phyloP scores from a whole-genome alignment of 64 coral and sea anemone genomes.

The Montipora cactus region DNA sequence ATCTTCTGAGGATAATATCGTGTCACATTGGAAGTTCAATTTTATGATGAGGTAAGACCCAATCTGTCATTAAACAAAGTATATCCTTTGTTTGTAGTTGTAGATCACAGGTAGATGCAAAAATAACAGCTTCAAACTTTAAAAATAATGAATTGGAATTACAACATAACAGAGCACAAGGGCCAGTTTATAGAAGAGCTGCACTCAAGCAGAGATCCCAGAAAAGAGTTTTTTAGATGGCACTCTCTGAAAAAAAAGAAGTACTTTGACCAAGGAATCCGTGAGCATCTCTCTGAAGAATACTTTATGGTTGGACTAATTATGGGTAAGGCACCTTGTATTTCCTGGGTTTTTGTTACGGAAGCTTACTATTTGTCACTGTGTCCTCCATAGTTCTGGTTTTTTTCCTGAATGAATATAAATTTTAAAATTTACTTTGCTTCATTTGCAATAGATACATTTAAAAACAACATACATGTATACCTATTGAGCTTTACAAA shows the following conservation, averaged over 20 bases:
- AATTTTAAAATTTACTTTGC: too few relatives aligned
- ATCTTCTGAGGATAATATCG: background rate
- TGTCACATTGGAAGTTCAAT: slow-evolving; percentile 55
- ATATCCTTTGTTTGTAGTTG: slow-evolving; percentile 2
- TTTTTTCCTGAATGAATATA: too few relatives aligned
- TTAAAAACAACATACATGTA: too few relatives aligned
- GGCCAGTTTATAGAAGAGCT: background rate
- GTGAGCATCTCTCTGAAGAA: slow-evolving; percentile 38
- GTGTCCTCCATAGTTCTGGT: too few relatives aligned
- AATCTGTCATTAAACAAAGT: background rate
- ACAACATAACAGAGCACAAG: background rate
- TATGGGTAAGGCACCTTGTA: slow-evolving; percentile 34
- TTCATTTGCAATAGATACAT: too few relatives aligned
- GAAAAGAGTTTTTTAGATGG: slow-evolving; percentile 62
- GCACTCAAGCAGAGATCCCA: background rate
- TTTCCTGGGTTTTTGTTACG: background rate
- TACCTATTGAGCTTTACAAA: too few relatives aligned
- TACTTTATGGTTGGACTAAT: slow-evolving; percentile 58
- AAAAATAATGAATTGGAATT: background rate
- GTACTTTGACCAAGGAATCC: slow-evolving; percentile 55
- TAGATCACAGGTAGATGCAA: background rate
- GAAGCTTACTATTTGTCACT: background rate
- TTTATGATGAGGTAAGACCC: slow-evolving; percentile 48
- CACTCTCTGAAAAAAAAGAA: slow-evolving; percentile 62
- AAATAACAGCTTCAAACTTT: background rate